These are phyloP conservation scores for Melanostigma gelatinosum DNA, from an alignment of 2,113 vertebrate genomes.

Conservation along the genomic window DNA sequence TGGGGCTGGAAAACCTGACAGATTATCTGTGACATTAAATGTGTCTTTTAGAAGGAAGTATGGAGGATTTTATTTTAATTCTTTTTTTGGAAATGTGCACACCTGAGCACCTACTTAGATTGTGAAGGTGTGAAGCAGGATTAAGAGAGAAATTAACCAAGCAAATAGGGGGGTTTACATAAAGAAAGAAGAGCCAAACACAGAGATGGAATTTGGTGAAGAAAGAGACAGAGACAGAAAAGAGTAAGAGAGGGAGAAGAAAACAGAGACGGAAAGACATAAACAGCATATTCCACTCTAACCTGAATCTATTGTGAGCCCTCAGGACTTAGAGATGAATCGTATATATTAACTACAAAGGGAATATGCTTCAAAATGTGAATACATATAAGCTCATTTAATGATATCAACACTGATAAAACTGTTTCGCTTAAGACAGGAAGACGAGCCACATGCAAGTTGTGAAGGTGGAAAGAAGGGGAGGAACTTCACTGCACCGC, in stretches of 20 bases:
- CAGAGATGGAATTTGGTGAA: not conserved
- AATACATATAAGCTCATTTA: not conserved
- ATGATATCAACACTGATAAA: not conserved
- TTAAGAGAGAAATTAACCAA: conserved; percentile 50
- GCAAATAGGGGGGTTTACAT: conserved; percentile 8
- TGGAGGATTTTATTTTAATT: conserved; percentile 6
- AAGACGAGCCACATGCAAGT: conserved; percentile 9
- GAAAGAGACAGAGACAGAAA: not conserved
- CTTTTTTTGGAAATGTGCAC: conserved; percentile 27
- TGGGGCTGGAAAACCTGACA: conserved; percentile 76
- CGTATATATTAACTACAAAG: not conserved
- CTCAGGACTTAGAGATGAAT: not conserved
- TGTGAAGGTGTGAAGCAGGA: conserved; percentile 52
- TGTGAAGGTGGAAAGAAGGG: conserved; percentile 11
- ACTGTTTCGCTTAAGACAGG: not conserved
- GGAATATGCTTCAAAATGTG: not conserved
- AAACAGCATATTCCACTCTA: not conserved
- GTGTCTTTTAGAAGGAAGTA: conserved; percentile 70
- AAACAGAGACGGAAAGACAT: not conserved
- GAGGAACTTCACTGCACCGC: conserved; percentile 6
- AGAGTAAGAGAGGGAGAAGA: not conserved
- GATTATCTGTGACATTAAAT: conserved; percentile 81
- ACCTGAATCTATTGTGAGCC: conserved; percentile 13
- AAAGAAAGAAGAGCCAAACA: conserved; percentile 3
- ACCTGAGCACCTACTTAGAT: conserved; percentile 70